These are phyloP conservation scores for Frankliniella intonsa DNA, from an alignment of 2,888 invertebrate species.

Conservation along the genomic window DNA sequence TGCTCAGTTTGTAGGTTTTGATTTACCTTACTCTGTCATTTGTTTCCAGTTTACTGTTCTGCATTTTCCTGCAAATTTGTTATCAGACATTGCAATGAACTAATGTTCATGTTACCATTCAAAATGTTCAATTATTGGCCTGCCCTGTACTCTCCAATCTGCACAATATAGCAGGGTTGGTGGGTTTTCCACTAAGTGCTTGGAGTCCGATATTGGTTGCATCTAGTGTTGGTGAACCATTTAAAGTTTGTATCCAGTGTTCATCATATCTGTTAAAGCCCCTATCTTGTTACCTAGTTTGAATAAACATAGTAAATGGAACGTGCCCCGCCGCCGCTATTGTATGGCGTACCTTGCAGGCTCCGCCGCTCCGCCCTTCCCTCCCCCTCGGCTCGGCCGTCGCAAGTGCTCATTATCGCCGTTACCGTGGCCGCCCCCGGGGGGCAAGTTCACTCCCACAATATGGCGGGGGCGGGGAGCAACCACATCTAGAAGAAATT, in stretches of 20 bases:
- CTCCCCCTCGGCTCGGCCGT: not conserved
- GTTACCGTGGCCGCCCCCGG: not conserved
- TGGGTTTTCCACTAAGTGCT: no score
- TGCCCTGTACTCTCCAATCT: not conserved
- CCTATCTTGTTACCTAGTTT: constrained; percentile 6
- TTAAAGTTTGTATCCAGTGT: not conserved
- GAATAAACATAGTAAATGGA: not conserved
- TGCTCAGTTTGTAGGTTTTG: not conserved
- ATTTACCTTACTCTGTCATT: not conserved
- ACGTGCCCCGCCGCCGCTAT: no score
- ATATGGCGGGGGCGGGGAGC: not conserved
- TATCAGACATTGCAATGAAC: not conserved
- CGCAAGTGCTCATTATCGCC: constrained; percentile 10
- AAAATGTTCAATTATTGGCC: not conserved
- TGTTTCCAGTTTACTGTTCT: not conserved
- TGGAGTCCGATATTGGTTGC: no score
- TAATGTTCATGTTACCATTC: not conserved
- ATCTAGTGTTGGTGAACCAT: not conserved
- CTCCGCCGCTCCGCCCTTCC: no score
- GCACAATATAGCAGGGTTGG: not conserved
- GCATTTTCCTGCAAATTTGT: not conserved
- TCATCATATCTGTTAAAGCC: constrained; percentile 1
- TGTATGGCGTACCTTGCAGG: no score
- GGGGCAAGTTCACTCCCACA: not conserved
- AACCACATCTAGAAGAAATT: not conserved